Conservation (phyloP, 2,113 vertebrate genomes). For the Corvus moneduloides region DNA sequence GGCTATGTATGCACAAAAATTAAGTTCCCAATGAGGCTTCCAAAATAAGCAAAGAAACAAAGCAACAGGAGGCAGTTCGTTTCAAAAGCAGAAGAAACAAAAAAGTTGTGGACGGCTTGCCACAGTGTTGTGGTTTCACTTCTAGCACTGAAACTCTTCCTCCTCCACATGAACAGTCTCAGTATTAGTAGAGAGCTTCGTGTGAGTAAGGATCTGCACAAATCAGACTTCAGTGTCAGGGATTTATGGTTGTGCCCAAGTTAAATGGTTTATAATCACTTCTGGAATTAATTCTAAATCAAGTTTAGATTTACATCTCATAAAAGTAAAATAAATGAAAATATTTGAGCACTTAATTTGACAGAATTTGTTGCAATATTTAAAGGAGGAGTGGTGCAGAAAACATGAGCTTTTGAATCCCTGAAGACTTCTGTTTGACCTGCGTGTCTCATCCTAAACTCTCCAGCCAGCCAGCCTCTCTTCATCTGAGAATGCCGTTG, state of each 20-base stretch:
- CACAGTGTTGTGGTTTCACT: not conserved
- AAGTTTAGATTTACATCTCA: not conserved
- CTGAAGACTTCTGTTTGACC: slow-evolving; percentile 7
- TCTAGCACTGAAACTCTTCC: not conserved
- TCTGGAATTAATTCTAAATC: not conserved
- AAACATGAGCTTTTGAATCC: not conserved
- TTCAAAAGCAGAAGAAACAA: not conserved
- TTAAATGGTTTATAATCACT: not conserved
- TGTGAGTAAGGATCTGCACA: not conserved
- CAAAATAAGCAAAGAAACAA: slow-evolving; percentile 15
- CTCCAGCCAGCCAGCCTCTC: not conserved
- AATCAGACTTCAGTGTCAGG: not conserved
- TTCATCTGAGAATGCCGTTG: not conserved
- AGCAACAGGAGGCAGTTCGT: not conserved
- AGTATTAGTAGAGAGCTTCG: not conserved
- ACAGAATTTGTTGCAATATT: not conserved
- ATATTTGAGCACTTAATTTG: not conserved
- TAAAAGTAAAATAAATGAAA: not conserved
- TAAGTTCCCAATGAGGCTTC: not conserved
- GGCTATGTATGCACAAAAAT: not conserved
- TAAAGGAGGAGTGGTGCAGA: not conserved
- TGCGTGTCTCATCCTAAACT: not conserved
- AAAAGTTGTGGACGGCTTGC: not conserved
- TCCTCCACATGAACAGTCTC: not conserved
- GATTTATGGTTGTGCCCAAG: not conserved